A percentile compares a stretch with the other conserved stretches of the same genome.
phyloP scores from a whole-genome alignment of 2,888 invertebrate species.

The Netelia fuscicornis region DNA sequence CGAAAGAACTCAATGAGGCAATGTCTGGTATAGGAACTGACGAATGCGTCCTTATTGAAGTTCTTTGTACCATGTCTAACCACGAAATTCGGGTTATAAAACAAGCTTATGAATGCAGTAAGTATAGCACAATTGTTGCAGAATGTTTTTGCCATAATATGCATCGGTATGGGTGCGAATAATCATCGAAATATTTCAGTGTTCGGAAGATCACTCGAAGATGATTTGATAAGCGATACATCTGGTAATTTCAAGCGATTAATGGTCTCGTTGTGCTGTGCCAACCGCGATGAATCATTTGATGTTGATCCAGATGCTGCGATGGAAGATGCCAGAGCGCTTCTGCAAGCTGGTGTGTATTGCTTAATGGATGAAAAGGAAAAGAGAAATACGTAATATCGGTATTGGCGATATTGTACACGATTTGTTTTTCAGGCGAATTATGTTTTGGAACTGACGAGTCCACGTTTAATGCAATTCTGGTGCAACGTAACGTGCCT shows the following conservation, averaged over 20 bases:
- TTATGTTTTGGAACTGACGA: conserved; percentile 92
- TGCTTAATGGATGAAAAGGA: conserved; percentile 39
- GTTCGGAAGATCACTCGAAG: conserved; percentile 92
- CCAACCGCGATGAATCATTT: conserved; percentile 93
- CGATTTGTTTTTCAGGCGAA: conserved; percentile 84
- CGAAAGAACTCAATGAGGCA: conserved; percentile 86
- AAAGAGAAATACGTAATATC: conserved; percentile 62
- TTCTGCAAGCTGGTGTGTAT: conserved; percentile 90
- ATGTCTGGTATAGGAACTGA: conserved; percentile 87
- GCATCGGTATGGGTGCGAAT: background rate
- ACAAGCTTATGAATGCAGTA: conserved; percentile 85
- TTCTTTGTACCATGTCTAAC: conserved; percentile 87
- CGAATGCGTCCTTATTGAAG: conserved; percentile 87
- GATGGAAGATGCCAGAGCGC: conserved; percentile 92
- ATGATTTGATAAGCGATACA: conserved; percentile 94
- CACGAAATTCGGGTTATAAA: conserved; percentile 85
- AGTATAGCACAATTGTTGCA: conserved; percentile 71
- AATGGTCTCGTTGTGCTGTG: conserved; percentile 93
- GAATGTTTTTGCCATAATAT: background rate
- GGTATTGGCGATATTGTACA: conserved; percentile 24
- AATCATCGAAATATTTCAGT: conserved; percentile 86
- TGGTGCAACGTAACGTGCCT: conserved; percentile 91
- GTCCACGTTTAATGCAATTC: conserved; percentile 93
- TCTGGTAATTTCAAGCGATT: conserved; percentile 96
- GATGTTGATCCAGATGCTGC: conserved; percentile 90